phyloP scores from a whole-genome alignment of 2,797 vertebrate species.

The Darevskia mixta region DNA sequence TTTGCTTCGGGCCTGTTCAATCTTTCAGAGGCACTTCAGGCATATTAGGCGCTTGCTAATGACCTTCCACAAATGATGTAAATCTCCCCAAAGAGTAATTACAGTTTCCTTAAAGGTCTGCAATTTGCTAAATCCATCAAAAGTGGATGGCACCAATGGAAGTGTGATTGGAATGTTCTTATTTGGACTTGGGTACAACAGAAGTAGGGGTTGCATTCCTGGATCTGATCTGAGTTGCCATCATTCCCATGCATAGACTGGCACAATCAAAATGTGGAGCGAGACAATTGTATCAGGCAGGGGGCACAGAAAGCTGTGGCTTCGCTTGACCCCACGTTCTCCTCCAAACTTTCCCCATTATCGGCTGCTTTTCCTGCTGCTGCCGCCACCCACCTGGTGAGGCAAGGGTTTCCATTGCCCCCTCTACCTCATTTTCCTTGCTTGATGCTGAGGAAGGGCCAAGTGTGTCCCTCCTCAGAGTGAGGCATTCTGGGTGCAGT shows the following conservation, averaged over 20 bases:
- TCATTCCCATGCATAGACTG: not conserved
- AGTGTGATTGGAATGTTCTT: not conserved
- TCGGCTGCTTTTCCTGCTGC: no score
- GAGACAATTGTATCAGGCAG: no score
- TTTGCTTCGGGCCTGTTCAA: constrained; percentile 23
- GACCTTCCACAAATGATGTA: not conserved
- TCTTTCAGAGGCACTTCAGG: constrained; percentile 20
- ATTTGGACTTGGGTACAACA: constrained; percentile 12
- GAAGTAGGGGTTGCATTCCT: not conserved
- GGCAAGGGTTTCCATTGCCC: no score
- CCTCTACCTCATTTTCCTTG: no score
- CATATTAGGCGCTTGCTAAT: not conserved
- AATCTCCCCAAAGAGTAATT: constrained; percentile 34
- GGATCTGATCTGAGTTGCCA: not conserved
- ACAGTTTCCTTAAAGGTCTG: constrained; percentile 20
- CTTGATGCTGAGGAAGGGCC: no score
- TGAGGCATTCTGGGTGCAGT: no score
- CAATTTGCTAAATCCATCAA: constrained; percentile 6
- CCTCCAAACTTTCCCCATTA: no score
- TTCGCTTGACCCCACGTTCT: no score
- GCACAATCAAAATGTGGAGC: not conserved
- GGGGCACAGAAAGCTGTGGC: no score
- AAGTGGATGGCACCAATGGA: not conserved
- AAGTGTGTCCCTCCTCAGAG: no score
- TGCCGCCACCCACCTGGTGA: no score